Evolutionary conservation across 2,888 invertebrate genomes (phyloP).

Genomic region (Lasioglossum lativentre): DNA sequence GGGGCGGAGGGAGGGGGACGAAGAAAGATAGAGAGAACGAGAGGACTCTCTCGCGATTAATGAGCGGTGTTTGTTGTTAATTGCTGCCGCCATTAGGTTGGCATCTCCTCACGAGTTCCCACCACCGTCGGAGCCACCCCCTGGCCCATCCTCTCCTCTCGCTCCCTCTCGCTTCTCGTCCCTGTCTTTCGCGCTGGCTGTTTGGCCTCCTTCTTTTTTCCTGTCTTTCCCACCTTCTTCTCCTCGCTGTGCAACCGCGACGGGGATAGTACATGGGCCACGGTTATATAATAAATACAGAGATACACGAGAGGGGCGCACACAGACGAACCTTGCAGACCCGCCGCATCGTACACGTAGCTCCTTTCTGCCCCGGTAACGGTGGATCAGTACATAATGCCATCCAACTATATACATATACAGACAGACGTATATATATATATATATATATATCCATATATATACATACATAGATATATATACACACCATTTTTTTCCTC

Average conservation of each 20-base stretch:
- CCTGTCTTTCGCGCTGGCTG: conserved; percentile 34
- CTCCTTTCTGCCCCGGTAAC: conserved; percentile 5
- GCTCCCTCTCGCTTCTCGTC: conserved; percentile 16
- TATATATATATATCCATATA: not conserved
- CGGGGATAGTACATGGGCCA: conserved; percentile 34
- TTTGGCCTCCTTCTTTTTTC: conserved; percentile 46
- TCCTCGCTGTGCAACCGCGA: conserved; percentile 19
- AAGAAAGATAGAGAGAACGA: conserved; percentile 61
- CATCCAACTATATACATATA: conserved; percentile 44
- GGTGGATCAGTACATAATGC: conserved; percentile 55
- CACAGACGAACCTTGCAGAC: not conserved
- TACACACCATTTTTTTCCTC: conserved; percentile 32
- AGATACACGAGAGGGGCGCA: not conserved
- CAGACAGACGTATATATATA: not conserved
- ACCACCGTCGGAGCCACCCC: conserved; percentile 45
- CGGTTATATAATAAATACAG: conserved; percentile 52
- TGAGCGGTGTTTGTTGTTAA: conserved; percentile 85
- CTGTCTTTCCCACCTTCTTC: conserved; percentile 55
- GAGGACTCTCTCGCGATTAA: conserved; percentile 82
- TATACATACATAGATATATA: not conserved
- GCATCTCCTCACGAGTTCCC: conserved; percentile 77
- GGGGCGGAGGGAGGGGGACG: conserved; percentile 17
- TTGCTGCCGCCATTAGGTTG: conserved; percentile 84
- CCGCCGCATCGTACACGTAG: not conserved
- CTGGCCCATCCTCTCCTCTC: conserved; percentile 16